Conservation (phyloP, 2,113 vertebrate species). For the Peromyscus californicus region DNA sequence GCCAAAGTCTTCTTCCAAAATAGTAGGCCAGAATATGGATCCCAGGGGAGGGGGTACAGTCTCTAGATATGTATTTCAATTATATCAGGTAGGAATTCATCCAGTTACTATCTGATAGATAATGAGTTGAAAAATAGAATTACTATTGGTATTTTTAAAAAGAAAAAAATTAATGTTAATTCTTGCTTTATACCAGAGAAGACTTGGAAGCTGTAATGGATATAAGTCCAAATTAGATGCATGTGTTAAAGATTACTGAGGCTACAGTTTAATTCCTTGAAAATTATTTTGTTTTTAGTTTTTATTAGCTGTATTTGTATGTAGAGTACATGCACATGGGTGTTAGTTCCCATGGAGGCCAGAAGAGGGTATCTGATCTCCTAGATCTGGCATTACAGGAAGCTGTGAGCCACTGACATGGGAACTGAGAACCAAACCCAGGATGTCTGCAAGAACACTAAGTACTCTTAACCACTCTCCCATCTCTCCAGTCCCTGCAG, state of each 20-base stretch:
- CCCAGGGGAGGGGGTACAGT: not conserved
- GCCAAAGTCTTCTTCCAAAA: not conserved
- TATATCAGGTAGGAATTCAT: slow-evolving; percentile 27
- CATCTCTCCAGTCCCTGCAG: not conserved
- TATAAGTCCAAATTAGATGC: slow-evolving; percentile 32
- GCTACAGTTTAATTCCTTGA: not conserved
- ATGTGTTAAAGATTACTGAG: slow-evolving; percentile 43
- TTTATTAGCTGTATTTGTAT: not conserved
- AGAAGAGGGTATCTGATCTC: not conserved
- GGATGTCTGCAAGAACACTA: not conserved
- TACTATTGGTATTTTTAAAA: slow-evolving; percentile 45
- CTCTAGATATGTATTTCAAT: slow-evolving; percentile 5
- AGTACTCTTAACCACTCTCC: not conserved
- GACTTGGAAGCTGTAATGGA: slow-evolving; percentile 17
- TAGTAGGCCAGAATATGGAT: not conserved
- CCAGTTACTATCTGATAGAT: slow-evolving; percentile 51
- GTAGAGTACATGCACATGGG: not conserved
- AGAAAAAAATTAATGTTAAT: not conserved
- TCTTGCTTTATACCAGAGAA: slow-evolving; percentile 35
- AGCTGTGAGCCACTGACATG: not conserved
- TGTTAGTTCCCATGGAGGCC: not conserved
- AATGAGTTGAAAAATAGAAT: slow-evolving; percentile 49
- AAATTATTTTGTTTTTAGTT: not conserved
- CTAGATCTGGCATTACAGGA: not conserved
- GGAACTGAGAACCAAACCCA: not conserved